These are phyloP conservation scores for Hedya salicella DNA, from an alignment of 2,888 invertebrate species.

Conservation along the genomic window DNA sequence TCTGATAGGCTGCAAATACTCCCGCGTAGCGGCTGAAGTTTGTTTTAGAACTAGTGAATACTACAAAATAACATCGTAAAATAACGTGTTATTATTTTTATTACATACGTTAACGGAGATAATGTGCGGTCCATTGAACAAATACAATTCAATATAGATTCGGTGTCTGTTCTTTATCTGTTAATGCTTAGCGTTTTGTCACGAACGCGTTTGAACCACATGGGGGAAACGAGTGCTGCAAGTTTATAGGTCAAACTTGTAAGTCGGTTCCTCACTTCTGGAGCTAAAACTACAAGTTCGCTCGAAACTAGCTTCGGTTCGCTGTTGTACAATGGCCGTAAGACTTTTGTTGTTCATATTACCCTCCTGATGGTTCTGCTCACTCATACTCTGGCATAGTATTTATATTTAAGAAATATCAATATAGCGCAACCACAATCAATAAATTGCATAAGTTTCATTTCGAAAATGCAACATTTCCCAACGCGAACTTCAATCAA, in stretches of 20 bases:
- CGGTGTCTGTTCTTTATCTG: background rate
- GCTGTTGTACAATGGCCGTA: background rate
- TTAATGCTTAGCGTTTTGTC: background rate
- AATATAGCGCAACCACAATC: background rate
- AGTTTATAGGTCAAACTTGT: constrained; percentile 10
- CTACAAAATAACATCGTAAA: no score
- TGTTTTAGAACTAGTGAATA: no score
- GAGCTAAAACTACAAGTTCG: background rate
- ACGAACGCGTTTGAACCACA: background rate
- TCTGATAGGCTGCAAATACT: no score
- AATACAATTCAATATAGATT: background rate
- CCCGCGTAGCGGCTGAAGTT: no score
- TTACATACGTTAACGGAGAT: no score
- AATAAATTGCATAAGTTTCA: background rate
- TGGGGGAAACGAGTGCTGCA: background rate
- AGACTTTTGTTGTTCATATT: no score
- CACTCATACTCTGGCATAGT: no score
- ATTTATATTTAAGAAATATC: background rate
- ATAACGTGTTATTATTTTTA: no score
- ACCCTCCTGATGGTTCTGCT: no score
- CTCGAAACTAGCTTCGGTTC: background rate
- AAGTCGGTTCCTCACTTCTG: background rate
- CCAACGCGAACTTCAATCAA: background rate
- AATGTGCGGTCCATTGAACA: no score
- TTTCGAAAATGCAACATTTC: constrained; percentile 9